Base-by-base conservation (phyloP, 2,888 invertebrate species). In the Neria commutata region DNA sequence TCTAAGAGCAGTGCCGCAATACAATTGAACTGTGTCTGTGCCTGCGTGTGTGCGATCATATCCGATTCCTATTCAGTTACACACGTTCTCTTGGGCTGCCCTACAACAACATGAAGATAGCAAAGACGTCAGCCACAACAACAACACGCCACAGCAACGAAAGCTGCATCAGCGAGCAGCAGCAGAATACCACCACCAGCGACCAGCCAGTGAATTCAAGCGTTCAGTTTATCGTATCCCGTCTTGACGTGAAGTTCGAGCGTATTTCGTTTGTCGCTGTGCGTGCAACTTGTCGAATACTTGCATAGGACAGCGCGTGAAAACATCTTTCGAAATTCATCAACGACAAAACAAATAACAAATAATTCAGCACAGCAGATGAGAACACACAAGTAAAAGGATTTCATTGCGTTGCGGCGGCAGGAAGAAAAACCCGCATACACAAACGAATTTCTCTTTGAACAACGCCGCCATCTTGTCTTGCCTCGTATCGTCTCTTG, bases 191-290 rank as follows among this genome's bases (percentile, higher is more conserved):
- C 45, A 26, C 25, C 26, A 40, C n/a, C 25, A n/a, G 45, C 46
- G 11, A 58, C 58, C 46, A 57, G 58, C 53, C 55, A 53, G 61
- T 58, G 58, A 61, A 62, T 37, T 37, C 37, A 42, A n/a, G n/a
- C n/a, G 67, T 69, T 71, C 64, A 75, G 74, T 75, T 74, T 69
- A 71, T 69, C 69, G 71, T 71, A 64, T 69, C 67, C 67, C 70
- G 71, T 73, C 71, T 69, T 68, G 66, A 67, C 72, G 74, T 70
- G 71, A 67, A 71, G 73, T 72, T 68, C 64, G 65, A 17, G 62
- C 56, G 61, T 63, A 55, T n/a, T n/a, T n/a, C n/a, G n/a, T n/a
- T n/a, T n/a, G n/a, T 29, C 2, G 42, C 17, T 21, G 17, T 21
- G 37, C 19, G 42, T 14, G 42, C 14, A 42, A 8, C 29, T 6